These are phyloP conservation scores for Palythoa caribaeorum DNA, from an alignment of 92 coral and sea anemone species.

Conservation along the genomic window DNA sequence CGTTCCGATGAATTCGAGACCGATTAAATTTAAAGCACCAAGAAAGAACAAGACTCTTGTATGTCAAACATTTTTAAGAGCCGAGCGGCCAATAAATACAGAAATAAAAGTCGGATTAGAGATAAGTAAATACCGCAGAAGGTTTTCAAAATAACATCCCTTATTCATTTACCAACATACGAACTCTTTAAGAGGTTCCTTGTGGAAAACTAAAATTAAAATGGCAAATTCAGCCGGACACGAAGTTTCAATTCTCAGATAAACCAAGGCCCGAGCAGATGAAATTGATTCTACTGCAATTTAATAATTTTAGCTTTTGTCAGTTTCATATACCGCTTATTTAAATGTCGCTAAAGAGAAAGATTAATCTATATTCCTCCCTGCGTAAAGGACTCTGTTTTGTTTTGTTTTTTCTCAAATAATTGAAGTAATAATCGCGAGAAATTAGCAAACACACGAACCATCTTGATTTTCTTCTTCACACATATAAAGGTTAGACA, in stretches of 20 bases:
- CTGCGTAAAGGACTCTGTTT: neutral
- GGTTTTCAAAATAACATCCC: neutral
- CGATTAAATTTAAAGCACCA: no score
- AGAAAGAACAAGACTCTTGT: no score
- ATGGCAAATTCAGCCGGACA: neutral
- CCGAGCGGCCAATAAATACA: neutral
- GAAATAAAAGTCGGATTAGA: slow-evolving; percentile 34
- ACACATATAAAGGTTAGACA: neutral
- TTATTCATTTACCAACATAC: neutral
- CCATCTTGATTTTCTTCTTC: neutral
- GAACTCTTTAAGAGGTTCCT: neutral
- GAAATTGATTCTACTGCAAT: neutral
- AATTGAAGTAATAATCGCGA: neutral
- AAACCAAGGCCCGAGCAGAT: neutral
- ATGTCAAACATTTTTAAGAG: neutral
- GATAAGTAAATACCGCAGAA: slow-evolving; percentile 18
- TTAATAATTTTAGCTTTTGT: neutral
- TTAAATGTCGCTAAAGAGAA: slow-evolving; percentile 1
- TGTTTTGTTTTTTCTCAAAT: neutral
- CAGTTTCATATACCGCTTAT: slow-evolving; percentile 17
- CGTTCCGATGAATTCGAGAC: no score
- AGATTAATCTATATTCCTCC: slow-evolving; percentile 16
- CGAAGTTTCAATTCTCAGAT: neutral
- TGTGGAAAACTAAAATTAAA: neutral
- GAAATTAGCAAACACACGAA: neutral